Percentiles rank a stretch among this genome's conserved stretches.
These are phyloP conservation scores for Phaethon lepturus DNA, from an alignment of 2,113 vertebrate species.

Conservation along the genomic window DNA sequence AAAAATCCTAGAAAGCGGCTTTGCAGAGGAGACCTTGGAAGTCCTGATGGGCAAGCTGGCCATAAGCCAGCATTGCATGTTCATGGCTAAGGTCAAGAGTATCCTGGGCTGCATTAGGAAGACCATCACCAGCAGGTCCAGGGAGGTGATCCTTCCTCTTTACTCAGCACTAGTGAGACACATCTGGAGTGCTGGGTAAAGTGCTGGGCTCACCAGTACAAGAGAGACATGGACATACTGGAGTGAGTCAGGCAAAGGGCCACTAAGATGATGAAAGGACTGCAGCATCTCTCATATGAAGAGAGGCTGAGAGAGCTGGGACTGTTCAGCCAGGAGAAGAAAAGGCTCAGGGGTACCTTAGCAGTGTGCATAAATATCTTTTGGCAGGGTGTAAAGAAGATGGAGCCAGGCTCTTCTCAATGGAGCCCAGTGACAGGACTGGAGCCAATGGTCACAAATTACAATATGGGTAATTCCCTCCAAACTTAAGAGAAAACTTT, in stretches of 20 bases:
- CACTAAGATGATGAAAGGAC: neutral
- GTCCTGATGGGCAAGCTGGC: neutral
- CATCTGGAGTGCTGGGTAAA: neutral
- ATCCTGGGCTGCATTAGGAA: neutral
- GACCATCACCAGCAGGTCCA: neutral
- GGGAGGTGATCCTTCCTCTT: neutral
- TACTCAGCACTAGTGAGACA: neutral
- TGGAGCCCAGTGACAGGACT: neutral
- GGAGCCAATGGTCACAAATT: neutral
- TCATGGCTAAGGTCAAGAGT: neutral
- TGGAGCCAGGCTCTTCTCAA: neutral
- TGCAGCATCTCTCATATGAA: neutral
- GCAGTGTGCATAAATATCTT: no score
- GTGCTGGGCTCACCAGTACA: neutral
- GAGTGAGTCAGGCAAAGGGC: neutral
- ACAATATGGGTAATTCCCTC: neutral
- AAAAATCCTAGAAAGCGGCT: neutral
- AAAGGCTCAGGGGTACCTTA: no score
- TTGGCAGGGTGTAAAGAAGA: no score
- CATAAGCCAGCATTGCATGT: neutral
- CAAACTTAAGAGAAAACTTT: neutral
- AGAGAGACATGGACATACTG: neutral
- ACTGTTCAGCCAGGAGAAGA: no score
- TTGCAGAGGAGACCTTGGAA: neutral
- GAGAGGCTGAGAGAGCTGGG: no score